Evolutionary conservation across 2,113 vertebrate species (phyloP), one percentile per base, ranked within the genome.

Genomic region (Marmota flaviventris): DNA sequence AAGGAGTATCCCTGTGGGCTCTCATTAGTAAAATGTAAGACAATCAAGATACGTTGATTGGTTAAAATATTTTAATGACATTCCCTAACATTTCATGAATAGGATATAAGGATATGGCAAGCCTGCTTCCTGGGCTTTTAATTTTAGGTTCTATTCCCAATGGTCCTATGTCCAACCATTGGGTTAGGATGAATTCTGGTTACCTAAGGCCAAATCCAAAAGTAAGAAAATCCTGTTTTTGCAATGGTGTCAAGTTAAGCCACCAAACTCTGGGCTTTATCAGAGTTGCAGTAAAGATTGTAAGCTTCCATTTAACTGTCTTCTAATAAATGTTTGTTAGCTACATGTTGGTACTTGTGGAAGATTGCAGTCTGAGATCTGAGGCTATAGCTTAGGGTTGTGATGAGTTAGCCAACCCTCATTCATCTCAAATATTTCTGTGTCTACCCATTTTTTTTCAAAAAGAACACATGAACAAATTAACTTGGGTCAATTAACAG

Each of bases 11-110:
- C 29, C 32, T 34, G 27, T 18, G 29, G n/a, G 37, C 11, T 93
- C 34, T 94, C 29, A 84, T 61, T 88, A 92, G 72, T 8, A 79
- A 92, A 89, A 65, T 56, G 53, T 85, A 88, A 92, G 61, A 70
- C 61, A 92, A 79, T 84, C 8, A 84, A 73, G 48, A 48, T 22
- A 73, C 1, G 7, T 65, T 42, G 45, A 77, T 72, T 86, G 48
- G 24, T 20, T 83, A 77, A 78, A 87, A 53, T 37, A 77, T 24
- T 84, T 88, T 77, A 76, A 58, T 91, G 84, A 48, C 5, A 92
- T 70, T 61, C 25, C 17, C 70, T 87, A 76, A 78, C 13, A 37
- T 4, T 77, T n/a, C 27, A 70, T 82, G 29, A 63, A 48, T 42
- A 67, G 32, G 12, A 58, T 76, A 20, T 3, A 81, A 63, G 14